Percentiles rank a stretch among this genome's conserved stretches.
Evolutionary conservation across 1,140 invertebrate genomes (phyloP).

Genomic region (Lucilia sericata): DNA sequence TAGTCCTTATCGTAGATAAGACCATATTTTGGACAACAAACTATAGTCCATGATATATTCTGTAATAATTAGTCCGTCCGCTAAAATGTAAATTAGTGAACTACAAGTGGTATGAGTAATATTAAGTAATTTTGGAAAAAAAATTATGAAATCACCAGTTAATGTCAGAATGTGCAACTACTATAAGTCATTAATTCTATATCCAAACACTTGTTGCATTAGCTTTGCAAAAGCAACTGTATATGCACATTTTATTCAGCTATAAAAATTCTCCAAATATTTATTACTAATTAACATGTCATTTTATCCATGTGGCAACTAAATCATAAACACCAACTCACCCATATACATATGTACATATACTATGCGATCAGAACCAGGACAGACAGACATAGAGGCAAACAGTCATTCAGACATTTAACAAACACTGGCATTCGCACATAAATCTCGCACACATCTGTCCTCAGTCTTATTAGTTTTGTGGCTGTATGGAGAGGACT

Average conservation of each 20-base stretch:
- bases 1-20: too few relatives aligned
- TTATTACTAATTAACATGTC: conserved; percentile 29
- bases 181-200: too few relatives aligned
- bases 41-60: too few relatives aligned
- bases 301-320: conserved; percentile 23
- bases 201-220: too few relatives aligned
- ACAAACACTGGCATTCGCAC: conserved; percentile 20
- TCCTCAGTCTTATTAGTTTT: background rate
- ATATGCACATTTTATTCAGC: background rate
- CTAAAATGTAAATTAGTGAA: too few relatives aligned
- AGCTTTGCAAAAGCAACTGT: too few relatives aligned
- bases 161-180: too few relatives aligned
- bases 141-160: too few relatives aligned
- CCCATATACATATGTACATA: background rate
- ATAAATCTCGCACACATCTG: conserved; percentile 18
- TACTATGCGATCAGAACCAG: background rate
- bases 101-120: too few relatives aligned
- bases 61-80: too few relatives aligned
- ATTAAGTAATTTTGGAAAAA: too few relatives aligned
- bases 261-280: conserved; percentile 14
- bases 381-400: background rate
- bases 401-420: background rate
- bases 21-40: too few relatives aligned
- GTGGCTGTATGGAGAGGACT: background rate
- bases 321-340: conserved; percentile 29